Base-by-base conservation (phyloP, 2,888 invertebrate species). In the Dasypogon diadema region DNA sequence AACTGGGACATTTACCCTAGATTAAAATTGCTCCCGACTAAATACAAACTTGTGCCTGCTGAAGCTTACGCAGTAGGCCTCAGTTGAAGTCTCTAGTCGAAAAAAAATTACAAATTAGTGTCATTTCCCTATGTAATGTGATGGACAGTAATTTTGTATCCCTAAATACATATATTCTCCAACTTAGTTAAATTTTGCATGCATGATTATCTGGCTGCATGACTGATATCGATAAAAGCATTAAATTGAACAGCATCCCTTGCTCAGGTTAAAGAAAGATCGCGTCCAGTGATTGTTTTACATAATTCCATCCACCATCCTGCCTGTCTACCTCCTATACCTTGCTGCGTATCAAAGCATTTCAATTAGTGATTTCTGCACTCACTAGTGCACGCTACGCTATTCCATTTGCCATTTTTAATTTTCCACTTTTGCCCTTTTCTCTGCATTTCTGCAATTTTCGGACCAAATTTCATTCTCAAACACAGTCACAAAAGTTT, bases 371-470 rank as follows among this genome's bases (percentile, higher is more conserved):
- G 70, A 70, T 70, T 70, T 30, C 54, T 54, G 30, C 70, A 54
- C 34, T 26, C 34, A 30, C 54, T 54, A 54, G 60, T 2, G 30
- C 3, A 12, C 10, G 8, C 37, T 26, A n/a, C n/a, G 58, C 30
- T 58, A 34, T 63, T 54, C 54, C 16, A 26, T 70, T 70, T 10
- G 65, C 51, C 37, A 70, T 70, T 70, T 70, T 70, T 70, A 70
- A 70, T 54, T 70, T 70, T 70, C 54, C 70, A 54, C 34, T 70
- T 68, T 70, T 70, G 70, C 70, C 70, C 70, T 70, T 70, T 70
- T 70, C 70, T 70, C 70, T 34, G 70, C 70, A 70, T 30, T 70
- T 70, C 30, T 54, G 21, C 54, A 51, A n/a, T 70, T 21, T 68
- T 70, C 48, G 30, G 51, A n/a, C 26, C n/a, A 30, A 30, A 14